Evolutionary conservation across 2,797 vertebrate species (phyloP).

Genomic region (Spinus olivaceus): DNA sequence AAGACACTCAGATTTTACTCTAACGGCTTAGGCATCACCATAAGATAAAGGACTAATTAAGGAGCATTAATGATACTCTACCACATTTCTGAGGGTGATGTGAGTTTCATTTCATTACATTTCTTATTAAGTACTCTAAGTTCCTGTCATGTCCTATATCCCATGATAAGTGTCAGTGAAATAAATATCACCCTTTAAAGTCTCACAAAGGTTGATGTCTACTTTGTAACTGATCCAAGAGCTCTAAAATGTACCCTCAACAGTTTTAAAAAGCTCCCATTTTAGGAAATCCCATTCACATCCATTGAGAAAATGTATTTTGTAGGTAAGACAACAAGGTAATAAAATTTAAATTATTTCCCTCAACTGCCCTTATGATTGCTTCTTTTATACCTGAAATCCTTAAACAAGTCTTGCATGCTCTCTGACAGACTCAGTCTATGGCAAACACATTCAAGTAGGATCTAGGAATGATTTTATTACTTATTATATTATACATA

Average conservation of each 20-base stretch:
- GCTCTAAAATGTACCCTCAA: not conserved
- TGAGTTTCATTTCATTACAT: not conserved
- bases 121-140: not conserved
- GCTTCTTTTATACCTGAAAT: not conserved
- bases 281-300: not conserved
- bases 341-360: not conserved
- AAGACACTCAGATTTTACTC: not conserved
- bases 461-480: not conserved
- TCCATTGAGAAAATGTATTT: not conserved
- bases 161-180: not conserved
- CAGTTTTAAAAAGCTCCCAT: fast-evolving
- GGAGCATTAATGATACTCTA: not conserved
- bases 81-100: not conserved
- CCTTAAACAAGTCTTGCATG: not conserved
- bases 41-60: not conserved
- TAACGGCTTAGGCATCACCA: not conserved
- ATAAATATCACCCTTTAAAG: not conserved
- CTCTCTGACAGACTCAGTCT: not conserved
- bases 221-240: not conserved
- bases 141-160: not conserved
- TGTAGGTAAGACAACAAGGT: not conserved
- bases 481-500: not conserved
- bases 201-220: not conserved
- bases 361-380: not conserved
- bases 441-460: not conserved